Base-by-base conservation (phyloP, 2,888 invertebrate species). In the Dermolepida albohirtum region DNA sequence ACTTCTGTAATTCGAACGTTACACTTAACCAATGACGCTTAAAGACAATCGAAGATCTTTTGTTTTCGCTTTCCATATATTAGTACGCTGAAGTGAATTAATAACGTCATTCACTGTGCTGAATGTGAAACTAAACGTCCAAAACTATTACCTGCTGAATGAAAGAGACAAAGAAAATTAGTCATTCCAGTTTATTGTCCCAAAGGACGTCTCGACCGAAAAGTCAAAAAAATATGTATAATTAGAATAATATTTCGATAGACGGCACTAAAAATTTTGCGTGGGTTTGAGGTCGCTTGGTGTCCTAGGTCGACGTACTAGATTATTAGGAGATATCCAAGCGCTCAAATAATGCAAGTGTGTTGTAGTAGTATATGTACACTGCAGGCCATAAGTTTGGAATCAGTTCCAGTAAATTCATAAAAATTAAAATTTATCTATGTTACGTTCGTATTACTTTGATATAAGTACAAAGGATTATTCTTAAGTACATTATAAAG, bases 271-370 rank as follows among this genome's bases (percentile, higher is more conserved):
- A 22, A 40, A 43, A 64, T 50, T 40, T 41, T 41, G 69, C 65
- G 72, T 71, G 64, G 72, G 72, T 43, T 70, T 72, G 49, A 72
- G 72, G 72, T 72, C 72, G 64, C 47, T 66, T 57, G 52, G 69
- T 65, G 51, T 52, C 59, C 29, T 69, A 43, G 72, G 72, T 66
- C 70, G 72, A 72, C 69, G 72, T 40, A 68, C 71, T 51, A 49
- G 34, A 22, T 11, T 17, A 29, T 40, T 67, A 27, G n/a, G 55
- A 44, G 63, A 22, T 69, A 65, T 70, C 72, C 68, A 70, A 70
- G 55, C 67, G 70, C 69, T 50, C 29, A 12, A 39, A 64, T 62
- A 65, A 39, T 71, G 68, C 70, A 70, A 64, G 41, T 71, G 64
- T 66, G 67, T 52, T 55, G 6, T 34, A 10, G 1, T 5, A 5